Evolutionary conservation across 1,140 invertebrate genomes (phyloP).

Genomic region (Dryas iulia): DNA sequence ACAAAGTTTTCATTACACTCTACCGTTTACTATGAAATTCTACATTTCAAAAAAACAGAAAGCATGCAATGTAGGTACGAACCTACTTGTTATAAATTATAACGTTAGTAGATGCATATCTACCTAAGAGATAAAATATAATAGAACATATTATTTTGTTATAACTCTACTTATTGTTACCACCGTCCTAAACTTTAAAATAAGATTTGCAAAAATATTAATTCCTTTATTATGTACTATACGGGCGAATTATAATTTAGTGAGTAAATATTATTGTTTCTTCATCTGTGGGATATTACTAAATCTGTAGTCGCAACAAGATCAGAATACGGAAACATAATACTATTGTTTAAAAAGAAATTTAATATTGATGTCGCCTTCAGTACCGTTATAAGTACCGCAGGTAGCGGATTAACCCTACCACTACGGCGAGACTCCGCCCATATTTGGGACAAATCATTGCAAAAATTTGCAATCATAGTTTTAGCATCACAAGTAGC

Average conservation of each 20-base stretch:
- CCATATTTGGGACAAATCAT: slow-evolving; percentile 8
- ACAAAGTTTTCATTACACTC: too few species aligned
- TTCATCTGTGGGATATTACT: neutral
- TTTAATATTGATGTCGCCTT: slow-evolving; percentile 25
- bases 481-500: slow-evolving; percentile 7
- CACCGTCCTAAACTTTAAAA: neutral
- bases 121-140: too few species aligned
- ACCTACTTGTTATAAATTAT: too few species aligned
- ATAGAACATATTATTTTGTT: too few species aligned
- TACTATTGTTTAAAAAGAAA: slow-evolving; percentile 22
- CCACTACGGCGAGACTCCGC: slow-evolving; percentile 17
- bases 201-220: neutral
- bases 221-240: neutral
- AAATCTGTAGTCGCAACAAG: neutral
- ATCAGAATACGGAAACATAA: slow-evolving; percentile 15
- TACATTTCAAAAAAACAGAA: too few species aligned
- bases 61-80: too few species aligned
- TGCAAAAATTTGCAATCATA: slow-evolving; percentile 12
- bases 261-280: neutral
- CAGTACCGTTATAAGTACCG: slow-evolving; percentile 28
- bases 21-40: too few species aligned
- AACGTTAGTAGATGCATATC: too few species aligned
- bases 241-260: neutral
- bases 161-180: neutral
- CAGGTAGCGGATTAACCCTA: slow-evolving; percentile 32